Percentiles rank a stretch among this genome's conserved stretches.
phyloP scores from a whole-genome alignment of 2,888 invertebrate species.

The Choreutis nemorana region DNA sequence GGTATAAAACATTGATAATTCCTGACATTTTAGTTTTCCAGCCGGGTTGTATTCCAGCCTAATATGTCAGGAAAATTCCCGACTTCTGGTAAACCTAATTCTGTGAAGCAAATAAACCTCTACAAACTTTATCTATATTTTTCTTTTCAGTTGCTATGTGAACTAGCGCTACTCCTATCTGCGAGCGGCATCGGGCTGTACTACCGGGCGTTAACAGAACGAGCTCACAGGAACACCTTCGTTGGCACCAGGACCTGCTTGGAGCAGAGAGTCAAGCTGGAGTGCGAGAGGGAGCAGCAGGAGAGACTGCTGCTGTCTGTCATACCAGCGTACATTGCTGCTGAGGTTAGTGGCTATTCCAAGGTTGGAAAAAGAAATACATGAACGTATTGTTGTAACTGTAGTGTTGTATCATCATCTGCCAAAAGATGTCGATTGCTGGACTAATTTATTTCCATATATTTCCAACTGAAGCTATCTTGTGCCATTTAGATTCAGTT shows the following conservation, averaged over 20 bases:
- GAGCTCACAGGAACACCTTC: slow-evolving; percentile 87
- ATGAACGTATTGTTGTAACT: slow-evolving; percentile 4
- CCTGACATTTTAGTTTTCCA: too few relatives aligned
- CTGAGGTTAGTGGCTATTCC: slow-evolving; percentile 74
- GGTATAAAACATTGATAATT: too few relatives aligned
- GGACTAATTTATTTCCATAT: too few relatives aligned
- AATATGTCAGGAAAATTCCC: too few relatives aligned
- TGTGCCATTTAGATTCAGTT: too few relatives aligned
- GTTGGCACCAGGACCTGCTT: slow-evolving; percentile 90
- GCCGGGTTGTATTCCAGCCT: too few relatives aligned
- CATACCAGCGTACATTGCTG: slow-evolving; percentile 94
- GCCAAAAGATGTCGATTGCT: too few relatives aligned
- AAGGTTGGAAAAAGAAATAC: background rate
- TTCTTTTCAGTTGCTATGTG: slow-evolving; percentile 74
- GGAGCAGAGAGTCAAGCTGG: slow-evolving; percentile 90
- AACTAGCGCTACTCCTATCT: slow-evolving; percentile 77
- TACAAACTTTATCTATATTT: too few relatives aligned
- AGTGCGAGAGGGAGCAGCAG: slow-evolving; percentile 93
- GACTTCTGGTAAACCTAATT: too few relatives aligned
- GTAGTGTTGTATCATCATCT: background rate
- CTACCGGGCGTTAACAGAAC: slow-evolving; percentile 87
- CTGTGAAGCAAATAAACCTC: too few relatives aligned
- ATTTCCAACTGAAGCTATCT: too few relatives aligned
- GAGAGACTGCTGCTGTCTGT: slow-evolving; percentile 91
- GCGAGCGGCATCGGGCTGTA: slow-evolving; percentile 86